Evolutionary conservation across 2,113 vertebrate species (phyloP).

Genomic region (Phodopus roborovskii): DNA sequence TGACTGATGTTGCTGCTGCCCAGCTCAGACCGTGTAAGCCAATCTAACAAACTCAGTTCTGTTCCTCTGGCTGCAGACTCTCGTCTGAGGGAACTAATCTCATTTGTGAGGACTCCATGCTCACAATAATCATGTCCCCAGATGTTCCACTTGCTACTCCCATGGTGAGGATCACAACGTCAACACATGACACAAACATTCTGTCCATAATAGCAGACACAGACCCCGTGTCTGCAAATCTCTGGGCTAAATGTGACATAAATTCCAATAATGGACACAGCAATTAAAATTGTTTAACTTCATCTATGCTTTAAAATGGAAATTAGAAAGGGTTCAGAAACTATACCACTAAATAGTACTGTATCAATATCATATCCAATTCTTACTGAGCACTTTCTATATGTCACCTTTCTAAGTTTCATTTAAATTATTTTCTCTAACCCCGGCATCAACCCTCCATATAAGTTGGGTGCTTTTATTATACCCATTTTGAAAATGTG

Average conservation of each 20-base stretch:
- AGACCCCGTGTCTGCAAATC: neutral
- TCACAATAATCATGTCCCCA: neutral
- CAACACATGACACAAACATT: neutral
- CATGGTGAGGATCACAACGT: neutral
- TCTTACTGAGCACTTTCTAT: neutral
- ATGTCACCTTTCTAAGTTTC: neutral
- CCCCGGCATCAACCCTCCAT: neutral
- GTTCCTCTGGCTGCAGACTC: neutral
- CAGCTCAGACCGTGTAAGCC: neutral
- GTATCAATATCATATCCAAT: neutral
- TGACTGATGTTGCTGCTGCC: too few relatives aligned
- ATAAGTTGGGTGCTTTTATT: neutral
- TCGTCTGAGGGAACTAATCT: neutral
- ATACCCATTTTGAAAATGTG: neutral
- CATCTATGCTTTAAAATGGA: constrained; percentile 17
- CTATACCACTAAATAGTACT: neutral
- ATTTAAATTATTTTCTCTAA: neutral
- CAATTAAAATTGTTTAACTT: neutral
- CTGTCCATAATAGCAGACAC: neutral
- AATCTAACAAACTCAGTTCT: neutral
- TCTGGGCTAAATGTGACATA: neutral
- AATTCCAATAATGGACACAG: constrained; percentile 2
- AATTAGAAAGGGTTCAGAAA: constrained; percentile 19
- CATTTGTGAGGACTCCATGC: neutral
- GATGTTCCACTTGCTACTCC: neutral